Evolutionary conservation across 2,888 invertebrate species (phyloP), one percentile per base, ranked within the genome.

Genomic region (Latrodectus hesperus): DNA sequence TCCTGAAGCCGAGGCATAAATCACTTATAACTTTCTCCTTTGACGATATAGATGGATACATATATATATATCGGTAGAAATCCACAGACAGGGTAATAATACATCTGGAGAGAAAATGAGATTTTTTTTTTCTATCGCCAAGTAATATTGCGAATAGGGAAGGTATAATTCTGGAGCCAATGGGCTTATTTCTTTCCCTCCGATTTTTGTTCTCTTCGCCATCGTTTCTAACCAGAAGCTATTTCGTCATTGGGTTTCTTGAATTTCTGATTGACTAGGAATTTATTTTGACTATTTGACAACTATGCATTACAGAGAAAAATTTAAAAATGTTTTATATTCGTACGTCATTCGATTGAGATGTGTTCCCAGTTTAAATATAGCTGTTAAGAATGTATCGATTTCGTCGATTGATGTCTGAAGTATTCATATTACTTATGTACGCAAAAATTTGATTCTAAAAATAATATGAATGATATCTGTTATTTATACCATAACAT

Each of bases 1-100:
- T 81, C 86, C 81, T 87, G 72, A 87, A 87, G 68, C 82, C 81
- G 26, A 17, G 51, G 65, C 84, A 84, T 84, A 84, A 84, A 84
- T 84, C 84, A 84, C 71, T 14, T 71, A 71, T 52, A 16, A 60
- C 73, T 72, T 49, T 60, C 72, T 38, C 55, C 26, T 17, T 49
- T 26, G 68, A 38, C n/a, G 12, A 22, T 70, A 79, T 79, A 79
- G 76, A 65, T n/a, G 22, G 53, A 78, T 6, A n/a, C 10, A 17
- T n/a, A n/a, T 22, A 70, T 16, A 5, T 22, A 70, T n/a, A 72
- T 38, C 49, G 22, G 72, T 22, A 38, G 26, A 81, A 51, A 26
- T 81, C 17, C 26, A 53, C 60, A 79, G 79, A 65, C 26, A 83
- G 16, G 38, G 70, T 70, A 55, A 72, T 77, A 77, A 77, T 72